Base-by-base conservation (phyloP, 2,888 invertebrate genomes). In the Drosophila pseudotalamancana region DNA sequence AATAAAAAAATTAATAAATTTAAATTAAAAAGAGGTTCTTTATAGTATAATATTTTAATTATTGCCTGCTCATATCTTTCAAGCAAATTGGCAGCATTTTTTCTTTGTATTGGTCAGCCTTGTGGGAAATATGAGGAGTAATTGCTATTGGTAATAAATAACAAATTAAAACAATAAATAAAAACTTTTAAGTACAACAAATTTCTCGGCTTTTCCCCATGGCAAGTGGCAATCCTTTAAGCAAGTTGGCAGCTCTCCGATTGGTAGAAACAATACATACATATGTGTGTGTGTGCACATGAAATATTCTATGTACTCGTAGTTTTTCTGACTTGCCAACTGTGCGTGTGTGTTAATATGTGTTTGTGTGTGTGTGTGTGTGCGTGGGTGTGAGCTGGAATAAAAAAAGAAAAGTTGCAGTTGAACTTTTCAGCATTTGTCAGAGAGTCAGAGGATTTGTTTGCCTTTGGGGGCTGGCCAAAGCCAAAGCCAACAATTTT, bases 401-500 rank as follows among this genome's bases (percentile, higher is more conserved):
- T 49, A 50, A 50, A 55, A 46, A 37, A 42, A 70, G 14, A 43
- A 67, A 76, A 81, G 84, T 81, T 81, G 60, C 84, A 77, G 81
- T 77, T 87, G 42, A 82, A 87, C 72, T 82, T 82, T 87, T 72
- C 74, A 87, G 64, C 81, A 87, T 82, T 82, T 87, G 84, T 82
- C 81, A 87, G 81, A 73, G 79, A 82, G 86, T 86, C 83, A 54
- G 67, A 87, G 81, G 87, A 87, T 82, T 82, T 82, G 81, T 87
- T 82, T 82, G 84, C 81, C 87, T 72, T 84, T 80, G 32, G 72
- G 77, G 72, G 51, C 46, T n/a, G 46, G 75, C 54, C 68, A 55
- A 66, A 64, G 72, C 67, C 59, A 75, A 75, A 43, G 72, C 72
- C 59, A 80, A 76, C 83, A 72, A 48, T 79, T 76, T 72, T 62